phyloP scores from a whole-genome alignment of 1,140 invertebrate species.

The Cydia amplana region DNA sequence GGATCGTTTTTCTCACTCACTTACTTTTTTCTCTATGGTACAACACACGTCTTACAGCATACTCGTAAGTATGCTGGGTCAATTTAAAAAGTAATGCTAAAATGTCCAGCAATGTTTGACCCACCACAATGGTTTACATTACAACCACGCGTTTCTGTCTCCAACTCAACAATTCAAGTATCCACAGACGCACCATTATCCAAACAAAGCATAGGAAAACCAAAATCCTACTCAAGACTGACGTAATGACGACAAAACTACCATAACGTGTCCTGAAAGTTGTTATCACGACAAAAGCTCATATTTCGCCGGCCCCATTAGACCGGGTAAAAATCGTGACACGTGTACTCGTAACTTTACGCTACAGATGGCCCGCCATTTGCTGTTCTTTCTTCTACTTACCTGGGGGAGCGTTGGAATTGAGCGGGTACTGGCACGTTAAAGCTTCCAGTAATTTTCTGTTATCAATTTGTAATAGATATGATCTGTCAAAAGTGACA shows the following conservation, averaged over 20 bases:
- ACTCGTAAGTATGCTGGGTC: no score
- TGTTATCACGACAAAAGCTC: conserved; percentile 22
- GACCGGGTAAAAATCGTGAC: conserved; percentile 16
- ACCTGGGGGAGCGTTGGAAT: conserved; percentile 5
- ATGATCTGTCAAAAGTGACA: no score
- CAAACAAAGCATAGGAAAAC: background rate
- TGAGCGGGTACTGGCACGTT: background rate
- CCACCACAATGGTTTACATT: no score
- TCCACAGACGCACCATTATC: background rate
- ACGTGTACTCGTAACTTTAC: conserved; percentile 26
- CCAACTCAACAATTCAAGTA: no score
- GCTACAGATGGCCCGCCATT: conserved; percentile 21
- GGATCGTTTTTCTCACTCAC: no score
- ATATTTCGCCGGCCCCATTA: conserved; percentile 14
- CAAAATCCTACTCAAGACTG: background rate
- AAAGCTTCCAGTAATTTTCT: background rate
- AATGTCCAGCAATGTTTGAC: no score
- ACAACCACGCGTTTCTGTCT: no score
- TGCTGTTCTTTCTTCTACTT: conserved; percentile 14
- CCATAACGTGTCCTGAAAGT: conserved; percentile 3
- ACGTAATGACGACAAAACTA: conserved; percentile 8
- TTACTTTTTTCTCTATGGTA: no score
- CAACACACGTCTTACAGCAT: no score
- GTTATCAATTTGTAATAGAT: no score
- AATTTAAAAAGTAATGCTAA: no score